Percentiles rank a stretch among this genome's conserved stretches.
These are phyloP conservation scores for Trachymyrmex cornetzi DNA, from an alignment of 1,140 invertebrate genomes.

Conservation along the genomic window DNA sequence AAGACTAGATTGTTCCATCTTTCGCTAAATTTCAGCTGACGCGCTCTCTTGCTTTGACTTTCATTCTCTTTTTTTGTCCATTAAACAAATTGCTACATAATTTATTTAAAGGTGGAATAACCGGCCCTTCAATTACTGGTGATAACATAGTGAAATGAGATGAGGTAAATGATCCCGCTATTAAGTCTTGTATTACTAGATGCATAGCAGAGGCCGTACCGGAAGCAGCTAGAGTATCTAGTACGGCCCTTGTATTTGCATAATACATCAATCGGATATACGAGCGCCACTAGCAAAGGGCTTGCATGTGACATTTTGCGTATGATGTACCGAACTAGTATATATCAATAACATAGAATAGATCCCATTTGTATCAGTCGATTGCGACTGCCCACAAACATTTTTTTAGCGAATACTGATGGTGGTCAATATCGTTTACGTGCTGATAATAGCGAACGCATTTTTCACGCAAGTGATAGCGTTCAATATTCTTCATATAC, in stretches of 20 bases:
- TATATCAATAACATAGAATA: background rate
- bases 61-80: too few species aligned
- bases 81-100: too few species aligned
- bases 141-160: conserved; percentile 20
- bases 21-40: too few species aligned
- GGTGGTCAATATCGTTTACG: background rate
- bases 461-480: background rate
- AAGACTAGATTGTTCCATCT: too few species aligned
- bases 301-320: conserved; percentile 37
- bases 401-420: background rate
- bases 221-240: background rate
- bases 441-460: background rate
- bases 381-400: background rate
- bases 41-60: too few species aligned
- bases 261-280: conserved; percentile 8
- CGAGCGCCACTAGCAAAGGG: conserved; percentile 10
- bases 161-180: conserved; percentile 38
- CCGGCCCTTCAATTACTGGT: background rate
- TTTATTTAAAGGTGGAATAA: too few species aligned
- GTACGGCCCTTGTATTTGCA: conserved; percentile 36
- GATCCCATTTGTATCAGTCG: background rate
- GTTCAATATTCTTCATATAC: background rate
- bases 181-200: background rate
- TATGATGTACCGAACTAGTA: background rate
- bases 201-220: background rate